phyloP scores from a whole-genome alignment of 23 tunicate genomes.

The Trididemnum clinides region DNA sequence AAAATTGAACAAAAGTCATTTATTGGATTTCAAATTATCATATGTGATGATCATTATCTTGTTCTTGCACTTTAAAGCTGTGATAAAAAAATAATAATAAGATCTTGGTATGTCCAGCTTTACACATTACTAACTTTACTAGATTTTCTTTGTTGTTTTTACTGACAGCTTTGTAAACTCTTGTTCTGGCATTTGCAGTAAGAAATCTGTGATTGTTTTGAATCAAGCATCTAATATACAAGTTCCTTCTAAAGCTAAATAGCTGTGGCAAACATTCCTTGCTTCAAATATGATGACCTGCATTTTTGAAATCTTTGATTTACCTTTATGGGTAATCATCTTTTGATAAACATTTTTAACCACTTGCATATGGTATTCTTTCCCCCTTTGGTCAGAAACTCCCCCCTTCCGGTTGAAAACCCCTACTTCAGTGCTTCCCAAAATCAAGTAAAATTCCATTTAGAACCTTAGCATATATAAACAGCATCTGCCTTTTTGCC shows the following conservation, averaged over 20 bases:
- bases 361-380: too few relatives aligned
- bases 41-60: background rate
- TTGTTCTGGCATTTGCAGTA: background rate
- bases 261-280: background rate
- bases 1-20: background rate
- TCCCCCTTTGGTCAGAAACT: too few relatives aligned
- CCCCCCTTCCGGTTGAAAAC: too few relatives aligned
- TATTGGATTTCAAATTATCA: background rate
- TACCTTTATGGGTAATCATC: background rate
- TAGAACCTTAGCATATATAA: too few relatives aligned
- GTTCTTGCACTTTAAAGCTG: background rate
- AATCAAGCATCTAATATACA: background rate
- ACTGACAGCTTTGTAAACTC: too few relatives aligned
- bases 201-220: background rate
- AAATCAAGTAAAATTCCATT: too few relatives aligned
- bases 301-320: constrained; percentile 22
- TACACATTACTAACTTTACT: background rate
- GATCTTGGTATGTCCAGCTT: background rate
- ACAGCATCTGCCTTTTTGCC: too few relatives aligned
- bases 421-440: too few relatives aligned
- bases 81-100: background rate
- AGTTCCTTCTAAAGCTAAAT: background rate
- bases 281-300: constrained; percentile 18
- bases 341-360: constrained; percentile 13
- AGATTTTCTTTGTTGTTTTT: background rate